Evolutionary conservation across 1,140 invertebrate genomes (phyloP), one percentile per base, ranked within the genome.

Genomic region (Papilio polyxenes): DNA sequence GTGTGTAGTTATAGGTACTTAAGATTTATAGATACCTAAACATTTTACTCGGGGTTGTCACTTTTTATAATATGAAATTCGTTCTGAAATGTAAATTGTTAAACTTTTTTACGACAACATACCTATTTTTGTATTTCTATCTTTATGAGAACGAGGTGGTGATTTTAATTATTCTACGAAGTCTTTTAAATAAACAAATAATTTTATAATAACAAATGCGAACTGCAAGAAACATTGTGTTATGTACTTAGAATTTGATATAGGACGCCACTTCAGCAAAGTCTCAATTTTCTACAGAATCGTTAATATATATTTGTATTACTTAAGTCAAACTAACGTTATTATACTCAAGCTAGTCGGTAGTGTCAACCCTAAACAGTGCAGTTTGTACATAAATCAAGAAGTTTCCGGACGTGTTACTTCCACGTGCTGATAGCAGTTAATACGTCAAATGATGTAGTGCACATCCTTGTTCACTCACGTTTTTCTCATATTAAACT

Each of bases 341-440:
- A 20, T 59, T n/a, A 37, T 13, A 72, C 4, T 72, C 0, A 37
- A 37, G 37, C 8, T 72, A 40, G 15, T 72, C 23, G 5, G 5
- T 40, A 40, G 65, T 72, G 65, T 15, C 65, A 72, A 72, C 65
- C 65, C 65, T 72, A 72, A 37, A 37, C 4, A 4, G 11, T 72
- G 65, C 65, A 72, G 31, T 72, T 37, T 15, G 15, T 72, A 37
- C 31, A 40, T 37, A 59, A 56, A 81, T 82, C 84, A 81, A 78
- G 83, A 82, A 80, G 83, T 80, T 62, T 80, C 23, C 82, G 83
- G 88, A 89, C 89, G 89, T 91, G 91, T 81, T 59, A 81, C 48
- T 6, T 82, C 83, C 88, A 91, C 89, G 91, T 92, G 91, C 78
- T 83, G 74, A 84, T 83, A 86, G 74, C 82, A 91, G 89, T 91